A percentile compares a stretch with the other conserved stretches of the same genome.
These are phyloP conservation scores for Phalacrocorax brasilianus DNA, from an alignment of 2,113 vertebrate genomes.

Conservation along the genomic window DNA sequence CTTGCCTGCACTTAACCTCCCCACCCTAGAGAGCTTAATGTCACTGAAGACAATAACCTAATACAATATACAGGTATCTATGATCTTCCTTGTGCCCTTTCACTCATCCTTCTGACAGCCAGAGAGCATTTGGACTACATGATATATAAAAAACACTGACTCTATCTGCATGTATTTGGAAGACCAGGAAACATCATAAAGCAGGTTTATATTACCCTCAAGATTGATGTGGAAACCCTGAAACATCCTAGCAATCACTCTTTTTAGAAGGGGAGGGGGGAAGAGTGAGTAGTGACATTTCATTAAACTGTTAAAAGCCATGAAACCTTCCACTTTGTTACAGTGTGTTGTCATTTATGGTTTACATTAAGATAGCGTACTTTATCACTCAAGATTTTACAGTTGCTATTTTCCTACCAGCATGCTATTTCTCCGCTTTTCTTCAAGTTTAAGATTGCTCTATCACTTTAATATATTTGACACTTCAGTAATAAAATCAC, in stretches of 20 bases:
- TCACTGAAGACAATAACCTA: not conserved
- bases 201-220: not conserved
- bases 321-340: not conserved
- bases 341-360: not conserved
- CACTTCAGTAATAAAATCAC: conserved; percentile 7
- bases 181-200: not conserved
- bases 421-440: not conserved
- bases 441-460: not conserved
- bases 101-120: not conserved
- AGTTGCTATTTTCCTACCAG: not conserved
- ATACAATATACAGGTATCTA: accelerated
- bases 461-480: not conserved
- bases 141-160: not conserved
- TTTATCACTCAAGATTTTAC: not conserved
- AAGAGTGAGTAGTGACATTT: not conserved
- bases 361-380: not conserved
- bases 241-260: not conserved
- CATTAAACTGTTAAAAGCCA: not conserved
- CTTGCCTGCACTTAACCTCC: not conserved
- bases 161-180: not conserved
- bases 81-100: not conserved
- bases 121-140: not conserved
- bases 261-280: not conserved
- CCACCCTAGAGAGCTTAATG: not conserved
- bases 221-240: not conserved